phyloP scores from a whole-genome alignment of 1,140 invertebrate species.

The Drosophila persimilis region DNA sequence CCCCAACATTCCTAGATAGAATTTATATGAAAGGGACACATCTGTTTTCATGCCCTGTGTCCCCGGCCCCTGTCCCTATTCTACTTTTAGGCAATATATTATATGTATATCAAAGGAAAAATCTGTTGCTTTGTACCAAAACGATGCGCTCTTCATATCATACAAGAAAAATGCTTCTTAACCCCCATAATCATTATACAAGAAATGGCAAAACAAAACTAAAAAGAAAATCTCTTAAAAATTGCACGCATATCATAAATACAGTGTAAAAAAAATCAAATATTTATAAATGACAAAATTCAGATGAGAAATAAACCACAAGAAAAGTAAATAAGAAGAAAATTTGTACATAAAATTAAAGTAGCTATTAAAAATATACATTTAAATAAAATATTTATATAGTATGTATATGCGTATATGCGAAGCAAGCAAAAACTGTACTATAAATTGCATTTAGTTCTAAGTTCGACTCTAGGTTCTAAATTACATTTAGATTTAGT shows the following conservation, averaged over 20 bases:
- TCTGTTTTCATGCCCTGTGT: slow-evolving; percentile 17
- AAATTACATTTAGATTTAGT: slow-evolving; percentile 70
- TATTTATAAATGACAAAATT: slow-evolving; percentile 53
- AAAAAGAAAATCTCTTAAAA: slow-evolving; percentile 27
- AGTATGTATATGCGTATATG: slow-evolving; percentile 38
- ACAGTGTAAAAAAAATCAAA: slow-evolving; percentile 57
- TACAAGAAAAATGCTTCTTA: slow-evolving; percentile 59
- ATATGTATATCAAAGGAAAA: slow-evolving; percentile 14
- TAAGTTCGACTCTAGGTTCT: slow-evolving; percentile 65
- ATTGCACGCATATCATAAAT: slow-evolving; percentile 72
- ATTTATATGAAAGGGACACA: background rate
- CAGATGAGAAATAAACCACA: slow-evolving; percentile 5
- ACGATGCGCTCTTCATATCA: slow-evolving; percentile 65
- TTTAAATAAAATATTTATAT: slow-evolving; percentile 73
- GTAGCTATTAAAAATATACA: slow-evolving; percentile 78
- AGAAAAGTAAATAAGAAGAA: background rate
- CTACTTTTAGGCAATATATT: slow-evolving; percentile 29
- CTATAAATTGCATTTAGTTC: slow-evolving; percentile 74
- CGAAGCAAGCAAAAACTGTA: slow-evolving; percentile 65
- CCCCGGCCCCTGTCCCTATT: slow-evolving; percentile 4
- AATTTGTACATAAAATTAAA: slow-evolving; percentile 53
- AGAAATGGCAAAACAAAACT: background rate
- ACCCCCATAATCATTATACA: slow-evolving; percentile 63
- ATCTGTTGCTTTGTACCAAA: slow-evolving; percentile 67
- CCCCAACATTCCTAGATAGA: slow-evolving; percentile 44